A percentile compares a stretch with the other conserved stretches of the same genome.
These are phyloP conservation scores for Pherbina coryleti DNA, from an alignment of 2,888 invertebrate species.

Conservation along the genomic window DNA sequence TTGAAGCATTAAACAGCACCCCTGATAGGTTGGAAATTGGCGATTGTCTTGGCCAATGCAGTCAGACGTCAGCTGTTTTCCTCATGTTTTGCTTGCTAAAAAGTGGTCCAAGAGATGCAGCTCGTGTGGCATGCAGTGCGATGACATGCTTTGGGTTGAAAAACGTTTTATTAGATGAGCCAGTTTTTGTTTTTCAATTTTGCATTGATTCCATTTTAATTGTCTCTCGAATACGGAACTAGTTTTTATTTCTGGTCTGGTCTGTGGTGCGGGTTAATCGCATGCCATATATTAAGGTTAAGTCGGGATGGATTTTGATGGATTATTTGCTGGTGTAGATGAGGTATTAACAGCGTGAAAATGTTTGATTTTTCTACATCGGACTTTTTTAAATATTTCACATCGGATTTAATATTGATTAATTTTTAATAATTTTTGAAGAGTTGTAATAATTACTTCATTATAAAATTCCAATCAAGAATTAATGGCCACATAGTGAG, in stretches of 20 bases:
- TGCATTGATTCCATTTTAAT: constrained; percentile 2
- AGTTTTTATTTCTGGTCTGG: constrained; percentile 3
- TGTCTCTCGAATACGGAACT: constrained; percentile 16
- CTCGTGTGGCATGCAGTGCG: neutral
- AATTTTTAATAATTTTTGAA: too few relatives aligned
- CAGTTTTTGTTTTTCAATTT: neutral
- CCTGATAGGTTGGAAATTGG: neutral
- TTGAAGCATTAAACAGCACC: constrained; percentile 7
- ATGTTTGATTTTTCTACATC: too few relatives aligned
- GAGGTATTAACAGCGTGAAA: too few relatives aligned
- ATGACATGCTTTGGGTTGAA: too few relatives aligned
- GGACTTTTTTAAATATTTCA: too few relatives aligned
- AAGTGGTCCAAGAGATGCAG: neutral
- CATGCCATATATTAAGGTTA: neutral
- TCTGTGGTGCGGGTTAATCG: neutral
- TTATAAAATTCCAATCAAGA: too few relatives aligned
- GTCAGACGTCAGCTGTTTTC: constrained; percentile 18
- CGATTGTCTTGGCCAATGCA: neutral
- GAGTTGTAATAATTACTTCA: too few relatives aligned
- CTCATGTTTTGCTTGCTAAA: neutral
- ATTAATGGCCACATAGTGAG: too few relatives aligned
- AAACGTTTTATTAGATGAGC: neutral
- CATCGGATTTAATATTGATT: too few relatives aligned
- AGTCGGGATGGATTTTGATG: too few relatives aligned
- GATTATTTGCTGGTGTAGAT: too few relatives aligned